These are phyloP conservation scores for Petrocephalus sullivani DNA, from an alignment of 2,797 vertebrate genomes.

Conservation along the genomic window DNA sequence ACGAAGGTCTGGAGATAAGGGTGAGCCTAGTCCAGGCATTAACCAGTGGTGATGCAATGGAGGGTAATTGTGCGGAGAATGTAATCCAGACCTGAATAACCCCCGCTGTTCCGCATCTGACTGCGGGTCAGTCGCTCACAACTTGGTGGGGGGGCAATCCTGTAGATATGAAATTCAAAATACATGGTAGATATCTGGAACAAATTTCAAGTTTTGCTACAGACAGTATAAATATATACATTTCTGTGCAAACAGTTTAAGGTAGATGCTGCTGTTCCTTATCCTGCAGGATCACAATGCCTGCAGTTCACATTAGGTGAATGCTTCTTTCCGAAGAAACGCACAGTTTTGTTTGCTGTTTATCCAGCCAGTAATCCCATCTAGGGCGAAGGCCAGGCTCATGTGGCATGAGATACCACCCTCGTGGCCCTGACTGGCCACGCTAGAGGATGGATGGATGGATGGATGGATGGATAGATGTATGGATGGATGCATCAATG, in stretches of 20 bases:
- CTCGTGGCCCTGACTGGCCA: background rate
- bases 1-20: background rate
- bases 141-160: background rate
- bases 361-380: background rate
- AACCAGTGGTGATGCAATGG: slow-evolving; percentile 8
- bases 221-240: background rate
- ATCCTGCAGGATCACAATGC: background rate
- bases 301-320: background rate
- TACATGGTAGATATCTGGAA: background rate
- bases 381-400: background rate
- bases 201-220: background rate
- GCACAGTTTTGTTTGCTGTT: background rate
- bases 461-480: background rate
- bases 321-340: background rate
- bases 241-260: background rate
- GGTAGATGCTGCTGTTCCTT: background rate
- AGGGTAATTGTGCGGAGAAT: slow-evolving; percentile 3
- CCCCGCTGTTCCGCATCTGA: background rate
- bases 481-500: no score
- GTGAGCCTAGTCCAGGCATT: background rate
- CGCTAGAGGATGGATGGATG: background rate
- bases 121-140: background rate
- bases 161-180: background rate
- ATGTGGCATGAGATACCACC: background rate
- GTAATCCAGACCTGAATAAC: background rate